Conservation (phyloP, 2,113 vertebrate genomes). For the Oxygymnocypris stewartii region DNA sequence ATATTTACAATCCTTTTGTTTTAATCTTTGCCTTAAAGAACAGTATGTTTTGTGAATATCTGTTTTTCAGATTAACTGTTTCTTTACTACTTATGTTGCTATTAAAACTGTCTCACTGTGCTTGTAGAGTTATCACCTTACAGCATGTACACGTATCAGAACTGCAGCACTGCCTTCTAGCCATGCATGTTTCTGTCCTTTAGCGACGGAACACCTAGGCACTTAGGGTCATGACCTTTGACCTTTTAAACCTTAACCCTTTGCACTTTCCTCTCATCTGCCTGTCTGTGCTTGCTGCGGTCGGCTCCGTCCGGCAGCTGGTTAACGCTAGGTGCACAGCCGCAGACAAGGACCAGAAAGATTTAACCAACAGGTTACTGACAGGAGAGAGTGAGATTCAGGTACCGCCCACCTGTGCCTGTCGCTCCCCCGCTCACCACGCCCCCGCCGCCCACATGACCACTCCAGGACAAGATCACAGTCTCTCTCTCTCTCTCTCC, state of each 20-base stretch:
- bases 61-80: background rate
- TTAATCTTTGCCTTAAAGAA: background rate
- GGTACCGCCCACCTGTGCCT: constrained; percentile 82
- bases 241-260: constrained; percentile 48
- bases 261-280: constrained; percentile 35
- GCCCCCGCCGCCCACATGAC: constrained; percentile 56
- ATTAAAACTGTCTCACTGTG: constrained; percentile 47
- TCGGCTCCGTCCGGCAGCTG: constrained; percentile 89
- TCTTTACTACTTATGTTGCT: background rate
- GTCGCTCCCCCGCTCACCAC: constrained; percentile 63
- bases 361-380: constrained; percentile 99
- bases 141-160: constrained; percentile 15
- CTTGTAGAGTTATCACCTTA: constrained; percentile 2
- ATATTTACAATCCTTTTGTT: background rate
- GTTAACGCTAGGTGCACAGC: constrained; percentile 95
- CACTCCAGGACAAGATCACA: constrained; percentile 79
- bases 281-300: constrained; percentile 38
- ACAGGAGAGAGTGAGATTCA: constrained; percentile 98
- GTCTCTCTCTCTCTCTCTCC: background rate
- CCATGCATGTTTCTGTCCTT: constrained; percentile 64
- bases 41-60: background rate
- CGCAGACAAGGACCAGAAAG: constrained; percentile 99
- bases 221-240: constrained; percentile 59
- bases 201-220: constrained; percentile 58
- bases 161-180: constrained; percentile 27